Evolutionary conservation across 1,140 invertebrate species (phyloP).

Genomic region (Belonocnema kinseyi): DNA sequence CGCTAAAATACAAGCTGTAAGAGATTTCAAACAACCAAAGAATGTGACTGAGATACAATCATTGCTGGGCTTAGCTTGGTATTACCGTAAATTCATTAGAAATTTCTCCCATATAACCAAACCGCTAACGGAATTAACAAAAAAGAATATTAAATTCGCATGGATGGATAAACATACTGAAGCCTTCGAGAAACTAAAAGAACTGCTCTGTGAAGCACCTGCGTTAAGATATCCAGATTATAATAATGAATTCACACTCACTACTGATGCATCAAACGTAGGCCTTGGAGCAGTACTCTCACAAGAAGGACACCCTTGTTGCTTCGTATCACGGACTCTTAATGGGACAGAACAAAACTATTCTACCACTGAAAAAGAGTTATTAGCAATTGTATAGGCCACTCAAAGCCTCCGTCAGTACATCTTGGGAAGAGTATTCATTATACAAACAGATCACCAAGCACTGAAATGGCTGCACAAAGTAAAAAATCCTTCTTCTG

Average conservation of each 20-base stretch:
- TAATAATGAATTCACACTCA: conserved; percentile 37
- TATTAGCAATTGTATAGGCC: conserved; percentile 37
- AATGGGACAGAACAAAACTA: conserved; percentile 38
- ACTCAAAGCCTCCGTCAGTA: neutral
- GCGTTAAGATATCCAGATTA: conserved; percentile 41
- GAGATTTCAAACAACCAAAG: neutral
- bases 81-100: too few species aligned
- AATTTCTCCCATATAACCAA: conserved; percentile 25
- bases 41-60: neutral
- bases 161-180: conserved; percentile 13
- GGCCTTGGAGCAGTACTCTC: conserved; percentile 37
- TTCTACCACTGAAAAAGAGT: conserved; percentile 23
- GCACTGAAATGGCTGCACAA: neutral
- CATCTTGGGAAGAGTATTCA: conserved; percentile 21
- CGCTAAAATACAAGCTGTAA: neutral
- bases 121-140: conserved; percentile 27
- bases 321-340: conserved; percentile 2
- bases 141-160: neutral
- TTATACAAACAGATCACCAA: neutral
- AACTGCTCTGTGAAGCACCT: neutral
- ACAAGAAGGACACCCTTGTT: conserved; percentile 33
- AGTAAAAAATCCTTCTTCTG: too few species aligned
- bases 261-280: conserved; percentile 37
- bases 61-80: neutral
- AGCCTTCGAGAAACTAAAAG: neutral